Conservation (phyloP, 2,113 vertebrate genomes). For the Actenoides hombroni region DNA sequence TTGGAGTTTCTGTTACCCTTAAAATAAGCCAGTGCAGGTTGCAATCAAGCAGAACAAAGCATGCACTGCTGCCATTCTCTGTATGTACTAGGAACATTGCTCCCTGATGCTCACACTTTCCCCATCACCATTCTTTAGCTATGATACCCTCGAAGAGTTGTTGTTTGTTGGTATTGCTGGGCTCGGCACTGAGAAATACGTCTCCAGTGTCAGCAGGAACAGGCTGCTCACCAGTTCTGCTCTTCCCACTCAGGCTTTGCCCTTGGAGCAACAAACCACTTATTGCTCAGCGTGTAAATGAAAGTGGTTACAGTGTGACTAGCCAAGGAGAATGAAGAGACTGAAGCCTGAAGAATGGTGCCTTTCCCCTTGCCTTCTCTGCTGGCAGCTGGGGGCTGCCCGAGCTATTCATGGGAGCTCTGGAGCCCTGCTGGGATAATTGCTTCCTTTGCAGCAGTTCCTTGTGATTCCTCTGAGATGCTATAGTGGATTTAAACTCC, state of each 20-base stretch:
- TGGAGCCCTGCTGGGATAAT: conserved; percentile 18
- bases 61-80: background rate
- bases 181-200: accelerated
- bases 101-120: background rate
- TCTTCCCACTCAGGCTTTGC: background rate
- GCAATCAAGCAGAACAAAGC: background rate
- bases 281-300: background rate
- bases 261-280: background rate
- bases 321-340: background rate
- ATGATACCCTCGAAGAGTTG: accelerated
- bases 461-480: background rate
- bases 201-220: background rate
- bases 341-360: background rate
- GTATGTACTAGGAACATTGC: accelerated
- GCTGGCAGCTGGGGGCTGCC: accelerated
- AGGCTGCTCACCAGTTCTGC: background rate
- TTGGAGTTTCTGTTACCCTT: background rate
- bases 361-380: background rate
- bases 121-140: background rate
- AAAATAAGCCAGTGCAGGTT: background rate
- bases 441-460: background rate
- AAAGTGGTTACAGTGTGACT: background rate
- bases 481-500: background rate
- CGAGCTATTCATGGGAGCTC: background rate
- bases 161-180: too few species aligned